Evolutionary conservation across 2,797 vertebrate genomes (phyloP).

Genomic region (Smutsia temminckii): DNA sequence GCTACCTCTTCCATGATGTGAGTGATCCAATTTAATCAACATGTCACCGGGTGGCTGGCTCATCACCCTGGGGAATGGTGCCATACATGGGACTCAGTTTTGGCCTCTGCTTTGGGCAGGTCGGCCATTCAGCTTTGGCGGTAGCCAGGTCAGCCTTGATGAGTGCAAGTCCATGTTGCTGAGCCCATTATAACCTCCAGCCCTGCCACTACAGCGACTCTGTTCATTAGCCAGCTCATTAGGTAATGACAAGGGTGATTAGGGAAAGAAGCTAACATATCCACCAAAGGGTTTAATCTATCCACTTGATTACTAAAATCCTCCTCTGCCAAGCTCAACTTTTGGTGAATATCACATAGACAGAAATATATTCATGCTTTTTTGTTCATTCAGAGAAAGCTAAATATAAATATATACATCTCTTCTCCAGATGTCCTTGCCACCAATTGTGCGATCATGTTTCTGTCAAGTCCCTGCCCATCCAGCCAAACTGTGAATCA

Average conservation of each 20-base stretch:
- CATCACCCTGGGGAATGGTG: neutral
- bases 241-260: neutral
- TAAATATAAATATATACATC: neutral
- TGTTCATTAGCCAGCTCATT: neutral
- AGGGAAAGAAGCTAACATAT: neutral
- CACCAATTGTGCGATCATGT: neutral
- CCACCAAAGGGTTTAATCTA: neutral
- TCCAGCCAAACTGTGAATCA: neutral
- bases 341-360: neutral
- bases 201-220: neutral
- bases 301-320: neutral
- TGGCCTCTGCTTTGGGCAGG: neutral
- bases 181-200: neutral
- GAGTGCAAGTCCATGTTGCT: neutral
- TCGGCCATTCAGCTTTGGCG: neutral
- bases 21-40: neutral
- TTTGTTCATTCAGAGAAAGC: neutral
- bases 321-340: neutral
- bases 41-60: neutral
- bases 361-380: neutral
- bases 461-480: neutral
- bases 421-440: neutral
- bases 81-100: neutral
- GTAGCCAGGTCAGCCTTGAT: neutral
- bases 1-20: neutral